Evolutionary conservation across 2,797 vertebrate species (phyloP).

Genomic region (Brotula barbata): DNA sequence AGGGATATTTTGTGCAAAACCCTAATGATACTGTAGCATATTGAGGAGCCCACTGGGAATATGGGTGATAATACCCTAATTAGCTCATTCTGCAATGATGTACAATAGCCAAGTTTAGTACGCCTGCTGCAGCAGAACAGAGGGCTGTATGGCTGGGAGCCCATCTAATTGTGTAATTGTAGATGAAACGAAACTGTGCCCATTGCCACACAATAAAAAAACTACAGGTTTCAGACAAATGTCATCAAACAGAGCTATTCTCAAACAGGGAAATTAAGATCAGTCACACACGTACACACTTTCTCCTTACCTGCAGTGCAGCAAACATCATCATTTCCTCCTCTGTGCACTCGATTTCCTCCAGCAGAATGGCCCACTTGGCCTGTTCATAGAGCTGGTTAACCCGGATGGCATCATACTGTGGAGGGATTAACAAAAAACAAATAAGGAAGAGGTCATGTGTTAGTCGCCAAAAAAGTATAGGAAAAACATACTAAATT

Average conservation of each 20-base stretch:
- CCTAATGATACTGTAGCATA: slow-evolving; percentile 11
- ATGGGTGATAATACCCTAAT: slow-evolving; percentile 25
- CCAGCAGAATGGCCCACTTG: slow-evolving; percentile 97
- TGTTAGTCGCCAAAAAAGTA: too few species aligned
- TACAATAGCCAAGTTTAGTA: slow-evolving; percentile 22
- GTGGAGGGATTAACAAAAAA: slow-evolving; percentile 26
- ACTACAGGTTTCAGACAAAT: slow-evolving; percentile 41
- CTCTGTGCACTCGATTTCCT: slow-evolving; percentile 99
- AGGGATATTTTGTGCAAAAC: background rate
- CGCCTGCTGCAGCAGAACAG: slow-evolving; percentile 49
- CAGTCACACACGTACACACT: slow-evolving; percentile 17
- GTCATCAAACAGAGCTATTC: slow-evolving; percentile 45
- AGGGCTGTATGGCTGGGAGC: slow-evolving; percentile 52
- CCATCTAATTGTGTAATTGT: slow-evolving; percentile 69
- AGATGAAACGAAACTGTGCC: slow-evolving; percentile 52
- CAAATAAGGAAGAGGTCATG: background rate
- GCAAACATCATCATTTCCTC: slow-evolving; percentile 99
- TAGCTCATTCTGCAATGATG: slow-evolving; percentile 32
- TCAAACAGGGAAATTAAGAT: slow-evolving; percentile 29
- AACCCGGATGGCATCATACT: slow-evolving; percentile 99
- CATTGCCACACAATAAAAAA: slow-evolving; percentile 45
- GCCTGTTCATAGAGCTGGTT: slow-evolving; percentile 98
- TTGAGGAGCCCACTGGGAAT: slow-evolving; percentile 12
- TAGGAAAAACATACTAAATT: too few species aligned
- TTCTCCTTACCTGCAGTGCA: slow-evolving; percentile 88